Evolutionary conservation across 2,113 vertebrate species (phyloP).

Genomic region (Phainopepla nitens): DNA sequence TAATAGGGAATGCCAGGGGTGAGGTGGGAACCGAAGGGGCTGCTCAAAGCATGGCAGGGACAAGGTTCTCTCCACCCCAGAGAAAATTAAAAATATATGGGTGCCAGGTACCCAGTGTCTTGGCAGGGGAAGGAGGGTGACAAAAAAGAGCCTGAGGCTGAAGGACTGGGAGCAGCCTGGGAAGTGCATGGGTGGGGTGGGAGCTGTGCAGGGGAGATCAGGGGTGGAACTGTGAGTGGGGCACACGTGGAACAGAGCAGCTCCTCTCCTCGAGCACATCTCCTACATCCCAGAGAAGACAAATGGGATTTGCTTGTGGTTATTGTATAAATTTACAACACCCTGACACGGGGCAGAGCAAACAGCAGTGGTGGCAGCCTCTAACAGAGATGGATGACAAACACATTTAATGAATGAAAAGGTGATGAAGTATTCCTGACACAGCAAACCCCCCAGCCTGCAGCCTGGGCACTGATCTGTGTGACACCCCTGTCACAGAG

Average conservation of each 20-base stretch:
- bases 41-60: background rate
- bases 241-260: background rate
- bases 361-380: background rate
- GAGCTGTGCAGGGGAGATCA: fast-evolving
- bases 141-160: background rate
- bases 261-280: background rate
- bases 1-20: background rate
- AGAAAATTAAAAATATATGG: background rate
- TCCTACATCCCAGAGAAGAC: background rate
- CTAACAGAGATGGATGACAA: conserved; percentile 35
- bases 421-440: conserved; percentile 21
- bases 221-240: background rate
- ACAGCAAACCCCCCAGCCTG: background rate
- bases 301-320: background rate
- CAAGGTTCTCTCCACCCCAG: background rate
- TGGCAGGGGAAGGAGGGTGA: background rate
- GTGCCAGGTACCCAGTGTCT: background rate
- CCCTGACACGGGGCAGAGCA: conserved; percentile 28
- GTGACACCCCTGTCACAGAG: background rate
- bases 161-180: background rate
- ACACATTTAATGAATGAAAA: conserved; percentile 17
- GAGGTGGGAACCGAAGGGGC: background rate
- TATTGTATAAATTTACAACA: background rate
- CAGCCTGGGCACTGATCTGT: background rate
- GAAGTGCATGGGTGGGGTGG: fast-evolving